Percentiles rank a stretch among this genome's conserved stretches.
phyloP scores from a whole-genome alignment of 2,113 vertebrate genomes.

The Petromus typicus region DNA sequence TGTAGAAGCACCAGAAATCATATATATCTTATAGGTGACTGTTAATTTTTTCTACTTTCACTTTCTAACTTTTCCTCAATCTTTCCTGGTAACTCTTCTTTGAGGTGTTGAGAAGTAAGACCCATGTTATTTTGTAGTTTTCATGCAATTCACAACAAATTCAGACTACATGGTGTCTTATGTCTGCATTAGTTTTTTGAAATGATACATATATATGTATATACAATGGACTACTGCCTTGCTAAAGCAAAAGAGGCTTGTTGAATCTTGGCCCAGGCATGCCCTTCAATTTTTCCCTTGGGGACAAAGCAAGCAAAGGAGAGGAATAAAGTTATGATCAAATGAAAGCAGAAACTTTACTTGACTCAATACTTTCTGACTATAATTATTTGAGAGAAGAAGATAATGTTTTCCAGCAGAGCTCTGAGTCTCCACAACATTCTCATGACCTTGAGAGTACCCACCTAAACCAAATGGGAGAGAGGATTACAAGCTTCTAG shows the following conservation, averaged over 20 bases:
- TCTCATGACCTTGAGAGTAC: conserved; percentile 33
- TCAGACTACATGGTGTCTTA: neutral
- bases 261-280: conserved; percentile 10
- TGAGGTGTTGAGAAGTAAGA: conserved; percentile 3
- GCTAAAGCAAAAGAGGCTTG: neutral
- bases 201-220: neutral
- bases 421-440: neutral
- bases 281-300: conserved; percentile 21
- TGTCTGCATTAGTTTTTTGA: conserved; percentile 20
- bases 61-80: neutral
- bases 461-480: conserved; percentile 56
- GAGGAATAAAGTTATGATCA: conserved; percentile 42
- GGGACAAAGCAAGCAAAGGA: conserved; percentile 14
- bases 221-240: neutral
- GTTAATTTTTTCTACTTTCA: neutral
- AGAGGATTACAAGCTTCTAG: conserved; percentile 62
- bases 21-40: neutral
- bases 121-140: neutral
- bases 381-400: conserved; percentile 66
- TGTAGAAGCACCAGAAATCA: conserved; percentile 1
- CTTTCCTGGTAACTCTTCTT: conserved; percentile 14
- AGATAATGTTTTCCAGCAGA: conserved; percentile 58
- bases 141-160: conserved; percentile 43
- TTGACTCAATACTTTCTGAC: conserved; percentile 46
- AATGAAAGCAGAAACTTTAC: conserved; percentile 57